A percentile compares a stretch with the other conserved stretches of the same genome.
phyloP scores from a whole-genome alignment of 2,888 invertebrate genomes.

The Lagria hirta region DNA sequence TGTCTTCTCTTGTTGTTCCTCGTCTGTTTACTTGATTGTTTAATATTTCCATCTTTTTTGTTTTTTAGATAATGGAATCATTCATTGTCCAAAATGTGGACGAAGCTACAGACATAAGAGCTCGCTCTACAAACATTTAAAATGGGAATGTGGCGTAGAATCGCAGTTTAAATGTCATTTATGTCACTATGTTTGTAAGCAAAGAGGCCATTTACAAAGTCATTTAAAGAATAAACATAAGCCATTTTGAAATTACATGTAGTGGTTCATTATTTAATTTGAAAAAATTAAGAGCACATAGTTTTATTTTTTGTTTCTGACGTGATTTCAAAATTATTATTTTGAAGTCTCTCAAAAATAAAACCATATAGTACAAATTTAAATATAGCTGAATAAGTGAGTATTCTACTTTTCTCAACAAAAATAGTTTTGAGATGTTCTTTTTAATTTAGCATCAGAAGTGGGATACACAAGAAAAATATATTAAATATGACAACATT shows the following conservation, averaged over 20 bases:
- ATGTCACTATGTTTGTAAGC: conserved; percentile 29
- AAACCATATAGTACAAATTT: neutral
- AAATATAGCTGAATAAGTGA: neutral
- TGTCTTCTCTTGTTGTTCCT: neutral
- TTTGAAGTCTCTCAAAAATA: neutral
- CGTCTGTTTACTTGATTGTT: conserved; percentile 1
- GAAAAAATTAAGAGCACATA: too few species aligned
- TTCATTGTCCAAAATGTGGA: conserved; percentile 11
- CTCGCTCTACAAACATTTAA: conserved; percentile 30
- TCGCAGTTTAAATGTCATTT: conserved; percentile 29
- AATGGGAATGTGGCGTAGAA: conserved; percentile 33
- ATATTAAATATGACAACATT: too few species aligned
- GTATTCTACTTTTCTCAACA: neutral
- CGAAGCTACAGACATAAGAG: conserved; percentile 30
- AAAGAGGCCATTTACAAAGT: conserved; percentile 20
- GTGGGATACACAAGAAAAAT: too few species aligned
- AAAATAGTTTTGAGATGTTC: too few species aligned
- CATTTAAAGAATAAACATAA: conserved; percentile 6
- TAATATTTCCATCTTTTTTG: conserved; percentile 2
- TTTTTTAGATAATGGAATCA: conserved; percentile 9
- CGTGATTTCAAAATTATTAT: too few species aligned
- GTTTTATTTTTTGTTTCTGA: too few species aligned
- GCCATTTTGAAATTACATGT: too few species aligned
- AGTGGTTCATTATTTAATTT: too few species aligned
- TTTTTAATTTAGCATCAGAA: too few species aligned